Base-by-base conservation (phyloP, 2,888 invertebrate species). In the Papilio demoleus region DNA sequence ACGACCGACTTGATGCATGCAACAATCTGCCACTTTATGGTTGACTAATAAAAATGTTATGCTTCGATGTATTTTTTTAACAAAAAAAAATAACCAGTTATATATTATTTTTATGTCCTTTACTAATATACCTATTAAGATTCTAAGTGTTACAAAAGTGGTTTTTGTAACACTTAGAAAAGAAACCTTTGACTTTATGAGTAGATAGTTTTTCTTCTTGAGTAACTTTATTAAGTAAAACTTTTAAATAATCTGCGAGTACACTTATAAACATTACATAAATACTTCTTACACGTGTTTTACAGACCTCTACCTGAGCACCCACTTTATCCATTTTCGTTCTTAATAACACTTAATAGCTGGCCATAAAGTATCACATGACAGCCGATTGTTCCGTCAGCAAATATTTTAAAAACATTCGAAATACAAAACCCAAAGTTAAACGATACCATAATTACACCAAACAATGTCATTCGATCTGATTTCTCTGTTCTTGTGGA, bases 381-480 rank as follows among this genome's bases (percentile, higher is more conserved):
- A 80, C 88, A 14, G 0, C n/a, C 73, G 61, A 75, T 85, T 85
- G 82, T 83, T 70, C 65, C 47, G 40, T 19, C 70, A 70, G 73
- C 77, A 86, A 86, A 85, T 85, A 84, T 86, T 86, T 84, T 84
- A 73, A 78, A 82, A 85, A 80, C 80, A 77, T 70, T 58, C 67
- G 88, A 78, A 87, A 88, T 70, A 47, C 69, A 79, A 88, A 75
- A 79, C 73, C 61, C 27, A 56, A 62, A 71, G 76, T 71, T 69
- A 75, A 78, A 66, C 82, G 85, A 86, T 87, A 86, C 82, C 78
- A 84, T 88, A 88, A 88, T 88, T 87, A 86, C 74, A 74, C 73
- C 83, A 87, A 88, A 88, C 87, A 88, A 88, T 83, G 83, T 76
- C 79, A 81, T 80, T 75, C 79, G 84, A 87, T 86, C 85, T 77